Conservation (phyloP, 2,113 vertebrate genomes). For the Lepus americanus region DNA sequence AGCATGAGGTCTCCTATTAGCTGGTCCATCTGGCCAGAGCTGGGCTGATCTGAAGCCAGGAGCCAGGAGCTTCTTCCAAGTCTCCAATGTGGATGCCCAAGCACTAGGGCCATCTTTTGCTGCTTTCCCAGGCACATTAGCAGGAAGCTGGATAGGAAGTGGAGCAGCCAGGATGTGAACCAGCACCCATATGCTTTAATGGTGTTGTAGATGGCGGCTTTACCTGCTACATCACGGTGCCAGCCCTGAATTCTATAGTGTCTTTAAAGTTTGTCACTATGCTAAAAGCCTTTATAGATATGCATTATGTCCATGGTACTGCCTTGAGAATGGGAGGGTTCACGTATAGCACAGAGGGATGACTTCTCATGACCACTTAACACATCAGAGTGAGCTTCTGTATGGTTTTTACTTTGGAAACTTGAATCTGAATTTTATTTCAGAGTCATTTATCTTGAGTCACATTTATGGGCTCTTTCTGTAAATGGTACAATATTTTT, state of each 20-base stretch:
- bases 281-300: neutral
- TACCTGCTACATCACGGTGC: too few species aligned
- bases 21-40: too few species aligned
- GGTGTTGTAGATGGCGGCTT: too few species aligned
- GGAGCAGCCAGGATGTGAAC: too few species aligned
- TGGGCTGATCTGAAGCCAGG: too few species aligned
- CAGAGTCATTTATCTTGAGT: constrained; percentile 23
- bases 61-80: too few species aligned
- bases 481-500: constrained; percentile 9
- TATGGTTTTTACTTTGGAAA: neutral
- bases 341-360: neutral
- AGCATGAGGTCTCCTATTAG: too few species aligned
- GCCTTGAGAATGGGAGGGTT: neutral
- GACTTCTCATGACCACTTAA: neutral
- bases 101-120: too few species aligned
- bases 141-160: too few species aligned
- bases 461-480: neutral
- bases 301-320: neutral
- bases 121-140: too few species aligned
- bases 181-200: too few species aligned
- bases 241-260: neutral
- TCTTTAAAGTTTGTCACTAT: neutral
- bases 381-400: neutral
- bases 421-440: neutral
- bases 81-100: too few species aligned